Evolutionary conservation across 2,113 vertebrate species (phyloP), one percentile per base, ranked within the genome.

Genomic region (Scomber scombrus): DNA sequence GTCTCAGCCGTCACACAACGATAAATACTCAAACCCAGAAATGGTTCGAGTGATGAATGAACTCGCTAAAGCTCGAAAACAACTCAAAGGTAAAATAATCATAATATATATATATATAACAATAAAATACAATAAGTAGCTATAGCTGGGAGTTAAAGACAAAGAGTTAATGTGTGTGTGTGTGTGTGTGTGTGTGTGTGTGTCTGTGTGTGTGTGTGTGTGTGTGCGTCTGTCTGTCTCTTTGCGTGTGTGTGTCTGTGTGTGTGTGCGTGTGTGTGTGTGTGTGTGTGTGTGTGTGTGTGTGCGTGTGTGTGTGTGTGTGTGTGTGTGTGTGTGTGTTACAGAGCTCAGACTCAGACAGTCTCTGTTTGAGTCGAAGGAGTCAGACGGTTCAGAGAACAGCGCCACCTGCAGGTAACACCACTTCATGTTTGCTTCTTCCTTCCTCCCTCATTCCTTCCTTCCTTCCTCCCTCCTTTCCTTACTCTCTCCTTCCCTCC

Each of bases 21-120:
- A 99, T 83, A 99, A 99, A 91, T 96, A 96, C 34, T 96, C 96
- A 7, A 96, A 97, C 87, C 96, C 96, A 0, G 98, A 99, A 88
- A 96, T 99, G 67, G 90, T 98, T 81, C 94, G 95, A 79, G 97
- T 97, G 93, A 98, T 99, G 96, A 96, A 95, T 71, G 97, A 98
- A 71, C 94, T 99, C 90, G 95, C 97, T 43, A 97, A 95, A 86
- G 95, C 95, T 72, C 97, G 97, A 7, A 98, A 97, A 89, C 97
- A 98, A 82, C 97, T 99, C 71, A 99, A 97, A 98, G 98, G 98
- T 98, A 26, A 40, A 34, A 34, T 6, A 34, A n/a, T n/a, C n/a
- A n/a, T n/a, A n/a, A n/a, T n/a, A n/a, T n/a, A n/a, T n/a, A n/a
- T n/a, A n/a, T n/a, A n/a, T n/a, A n/a, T n/a, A n/a, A n/a, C n/a